These are phyloP conservation scores for Cnemophilus loriae DNA, from an alignment of 2,113 vertebrate genomes.

Conservation along the genomic window DNA sequence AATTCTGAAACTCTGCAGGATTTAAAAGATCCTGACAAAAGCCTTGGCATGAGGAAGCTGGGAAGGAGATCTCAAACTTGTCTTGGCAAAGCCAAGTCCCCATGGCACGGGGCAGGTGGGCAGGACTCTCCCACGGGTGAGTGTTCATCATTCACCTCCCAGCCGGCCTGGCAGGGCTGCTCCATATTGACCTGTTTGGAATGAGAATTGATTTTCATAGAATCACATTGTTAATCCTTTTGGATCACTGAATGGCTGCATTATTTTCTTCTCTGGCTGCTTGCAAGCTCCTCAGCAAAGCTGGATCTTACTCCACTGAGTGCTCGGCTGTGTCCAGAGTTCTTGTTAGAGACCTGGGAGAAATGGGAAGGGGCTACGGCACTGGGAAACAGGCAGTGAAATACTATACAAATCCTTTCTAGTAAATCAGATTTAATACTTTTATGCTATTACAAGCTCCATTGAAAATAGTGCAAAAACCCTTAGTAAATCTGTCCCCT, in stretches of 20 bases:
- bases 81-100: background rate
- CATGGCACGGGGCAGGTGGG: accelerated
- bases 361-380: background rate
- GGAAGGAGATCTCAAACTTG: background rate
- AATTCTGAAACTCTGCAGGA: background rate
- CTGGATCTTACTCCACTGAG: background rate
- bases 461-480: slow-evolving; percentile 61
- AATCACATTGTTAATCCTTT: background rate
- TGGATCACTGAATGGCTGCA: background rate
- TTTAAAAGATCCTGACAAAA: background rate
- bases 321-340: background rate
- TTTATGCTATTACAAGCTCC: slow-evolving; percentile 51
- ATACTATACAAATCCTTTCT: slow-evolving; percentile 42
- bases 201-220: slow-evolving; percentile 16
- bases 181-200: background rate
- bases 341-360: background rate
- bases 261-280: slow-evolving; percentile 9
- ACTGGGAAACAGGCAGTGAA: background rate
- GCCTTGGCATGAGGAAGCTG: background rate
- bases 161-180: accelerated
- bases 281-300: background rate
- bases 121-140: background rate
- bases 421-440: slow-evolving; percentile 66
- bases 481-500: slow-evolving; percentile 60
- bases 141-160: background rate